Percentiles rank a stretch among this genome's conserved stretches.
These are phyloP conservation scores for Maniola jurtina DNA, from an alignment of 1,140 invertebrate species.

Conservation along the genomic window DNA sequence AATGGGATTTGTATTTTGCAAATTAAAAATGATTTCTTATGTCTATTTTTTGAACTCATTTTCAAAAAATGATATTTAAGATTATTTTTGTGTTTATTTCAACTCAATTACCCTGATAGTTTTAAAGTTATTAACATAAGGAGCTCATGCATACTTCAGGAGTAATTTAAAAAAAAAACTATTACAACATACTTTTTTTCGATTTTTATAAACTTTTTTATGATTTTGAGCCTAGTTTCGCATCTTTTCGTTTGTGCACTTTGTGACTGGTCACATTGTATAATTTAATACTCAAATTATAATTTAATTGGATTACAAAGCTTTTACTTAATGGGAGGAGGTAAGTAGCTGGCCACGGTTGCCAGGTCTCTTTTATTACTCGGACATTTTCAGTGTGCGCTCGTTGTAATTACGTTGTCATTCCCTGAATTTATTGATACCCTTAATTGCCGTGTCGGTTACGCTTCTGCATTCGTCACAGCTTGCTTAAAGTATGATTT, in stretches of 20 bases:
- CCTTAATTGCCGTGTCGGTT: constrained; percentile 61
- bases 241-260: constrained; percentile 22
- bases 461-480: constrained; percentile 42
- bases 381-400: constrained; percentile 51
- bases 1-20: background rate
- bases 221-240: constrained; percentile 11
- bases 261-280: constrained; percentile 26
- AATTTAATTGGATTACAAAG: constrained; percentile 59
- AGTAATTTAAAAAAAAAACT: too few relatives aligned
- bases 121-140: too few relatives aligned
- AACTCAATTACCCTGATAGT: too few relatives aligned
- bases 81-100: too few relatives aligned
- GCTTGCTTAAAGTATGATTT: constrained; percentile 25
- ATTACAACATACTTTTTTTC: too few relatives aligned
- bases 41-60: too few relatives aligned
- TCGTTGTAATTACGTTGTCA: constrained; percentile 64
- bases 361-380: constrained; percentile 48
- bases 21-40: background rate
- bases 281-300: constrained; percentile 44
- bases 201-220: too few relatives aligned
- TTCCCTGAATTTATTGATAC: constrained; percentile 59
- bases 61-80: too few relatives aligned
- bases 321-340: constrained; percentile 53
- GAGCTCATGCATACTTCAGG: too few relatives aligned
- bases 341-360: constrained; percentile 37